Evolutionary conservation across 2,888 invertebrate genomes (phyloP), one percentile per base, ranked within the genome.

Genomic region (Thymelicus sylvestris): DNA sequence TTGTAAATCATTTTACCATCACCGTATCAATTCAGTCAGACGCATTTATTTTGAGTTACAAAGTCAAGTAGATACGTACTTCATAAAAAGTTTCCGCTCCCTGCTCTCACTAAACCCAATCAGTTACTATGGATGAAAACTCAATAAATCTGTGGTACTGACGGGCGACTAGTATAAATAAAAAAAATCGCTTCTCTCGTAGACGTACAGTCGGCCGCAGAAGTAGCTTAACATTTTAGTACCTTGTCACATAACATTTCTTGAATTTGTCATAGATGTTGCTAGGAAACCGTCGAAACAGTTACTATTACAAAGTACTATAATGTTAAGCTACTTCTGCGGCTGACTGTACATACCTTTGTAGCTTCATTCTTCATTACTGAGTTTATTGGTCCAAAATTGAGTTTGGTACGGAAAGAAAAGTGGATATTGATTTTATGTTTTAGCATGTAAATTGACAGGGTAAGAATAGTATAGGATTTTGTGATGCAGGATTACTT

Each of bases 141-240:
- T 47, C 66, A 66, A 66, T 66, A 66, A 66, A 66, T 66, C 66
- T 55, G 24, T 55, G 24, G 55, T 55, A 10, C 24, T 57, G 8
- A 19, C 41, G 55, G 6, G 24, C 57, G 47, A 57, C 13, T 31
- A 57, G 57, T 3, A 55, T 55, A 55, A 55, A 55, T 55, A 55
- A 55, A 55, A 65, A 55, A 65, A 55, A 39, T 19, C 15, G 15
- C 65, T 15, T 6, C 31, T 19, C 41, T 57, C 19, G 38, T n/a
- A n/a, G n/a, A n/a, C n/a, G n/a, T n/a, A n/a, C n/a, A n/a, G n/a
- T n/a, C n/a, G n/a, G n/a, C n/a, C n/a, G n/a, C n/a, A n/a, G n/a
- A n/a, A n/a, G n/a, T n/a, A n/a, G n/a, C n/a, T n/a, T n/a, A n/a
- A n/a, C n/a, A n/a, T n/a, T n/a, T n/a, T n/a, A n/a, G n/a, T n/a